Evolutionary conservation across 1,140 invertebrate species (phyloP).

Genomic region (Drosophila oshimai): DNA sequence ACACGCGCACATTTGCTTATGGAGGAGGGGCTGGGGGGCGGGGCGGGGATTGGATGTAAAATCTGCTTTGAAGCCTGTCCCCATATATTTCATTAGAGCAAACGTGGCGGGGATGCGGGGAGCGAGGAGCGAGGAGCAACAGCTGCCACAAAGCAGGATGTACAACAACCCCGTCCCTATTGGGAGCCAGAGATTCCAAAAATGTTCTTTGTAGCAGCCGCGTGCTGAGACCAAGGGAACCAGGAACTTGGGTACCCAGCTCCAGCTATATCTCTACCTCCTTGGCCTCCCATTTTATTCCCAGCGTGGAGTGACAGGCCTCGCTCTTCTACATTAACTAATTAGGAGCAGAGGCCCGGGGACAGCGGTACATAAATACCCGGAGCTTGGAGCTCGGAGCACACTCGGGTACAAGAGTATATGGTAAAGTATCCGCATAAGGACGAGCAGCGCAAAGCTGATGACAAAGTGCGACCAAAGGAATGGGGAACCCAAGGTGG

Average conservation of each 20-base stretch:
- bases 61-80: conserved; percentile 53
- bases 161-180: no score
- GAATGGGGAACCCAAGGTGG: neutral
- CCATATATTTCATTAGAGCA: conserved; percentile 56
- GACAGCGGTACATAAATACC: conserved; percentile 5
- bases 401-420: neutral
- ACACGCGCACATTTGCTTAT: conserved; percentile 43
- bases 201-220: conserved; percentile 38
- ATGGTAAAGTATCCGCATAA: neutral
- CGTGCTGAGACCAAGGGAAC: conserved; percentile 27
- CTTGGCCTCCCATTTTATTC: no score
- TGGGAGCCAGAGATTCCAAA: conserved; percentile 30
- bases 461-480: conserved; percentile 1
- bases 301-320: conserved; percentile 31
- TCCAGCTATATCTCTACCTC: neutral
- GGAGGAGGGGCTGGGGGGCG: neutral
- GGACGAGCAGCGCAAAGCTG: conserved; percentile 10
- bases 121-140: neutral
- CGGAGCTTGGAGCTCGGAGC: no score
- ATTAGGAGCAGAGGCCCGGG: conserved; percentile 47
- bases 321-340: conserved; percentile 65
- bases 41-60: conserved; percentile 16
- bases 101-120: neutral
- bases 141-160: conserved; percentile 18
- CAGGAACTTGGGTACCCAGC: neutral